Conservation (phyloP, 2,888 invertebrate species). For the Platynereis dumerilii region DNA sequence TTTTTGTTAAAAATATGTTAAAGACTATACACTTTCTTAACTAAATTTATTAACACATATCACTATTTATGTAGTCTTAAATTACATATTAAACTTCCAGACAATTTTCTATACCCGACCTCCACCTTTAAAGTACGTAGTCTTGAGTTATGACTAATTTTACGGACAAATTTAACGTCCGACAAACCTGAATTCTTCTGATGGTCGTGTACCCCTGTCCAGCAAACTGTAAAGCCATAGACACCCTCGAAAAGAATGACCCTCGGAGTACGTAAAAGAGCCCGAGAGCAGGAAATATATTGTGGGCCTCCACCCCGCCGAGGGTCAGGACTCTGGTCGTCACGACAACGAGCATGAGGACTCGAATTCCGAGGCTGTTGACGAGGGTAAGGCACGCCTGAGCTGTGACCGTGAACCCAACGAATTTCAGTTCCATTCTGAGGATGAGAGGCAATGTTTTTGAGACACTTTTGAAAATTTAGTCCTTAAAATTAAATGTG, state of each 20-base stretch:
- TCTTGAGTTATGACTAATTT: no score
- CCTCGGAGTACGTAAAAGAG: conserved; percentile 20
- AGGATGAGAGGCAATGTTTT: no score
- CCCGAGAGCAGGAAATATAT: conserved; percentile 23
- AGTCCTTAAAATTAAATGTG: no score
- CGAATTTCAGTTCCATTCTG: no score
- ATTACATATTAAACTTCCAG: no score
- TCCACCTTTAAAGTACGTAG: no score
- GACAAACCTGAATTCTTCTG: conserved; percentile 28
- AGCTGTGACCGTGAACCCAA: background rate
- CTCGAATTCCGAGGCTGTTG: conserved; percentile 9
- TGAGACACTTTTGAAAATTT: no score
- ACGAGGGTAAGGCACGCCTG: background rate
- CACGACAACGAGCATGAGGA: conserved; percentile 18
- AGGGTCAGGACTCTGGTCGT: background rate
- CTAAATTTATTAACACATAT: background rate
- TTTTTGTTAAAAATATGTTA: background rate
- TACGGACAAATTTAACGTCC: no score
- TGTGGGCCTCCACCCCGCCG: conserved; percentile 1
- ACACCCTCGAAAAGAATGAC: conserved; percentile 27
- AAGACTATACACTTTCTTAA: background rate
- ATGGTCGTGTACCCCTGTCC: conserved; percentile 23
- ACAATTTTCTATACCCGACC: no score
- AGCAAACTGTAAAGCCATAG: conserved; percentile 24
- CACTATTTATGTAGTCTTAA: no score